Evolutionary conservation across 2,113 vertebrate genomes (phyloP).

Genomic region (Mesitornis unicolor): DNA sequence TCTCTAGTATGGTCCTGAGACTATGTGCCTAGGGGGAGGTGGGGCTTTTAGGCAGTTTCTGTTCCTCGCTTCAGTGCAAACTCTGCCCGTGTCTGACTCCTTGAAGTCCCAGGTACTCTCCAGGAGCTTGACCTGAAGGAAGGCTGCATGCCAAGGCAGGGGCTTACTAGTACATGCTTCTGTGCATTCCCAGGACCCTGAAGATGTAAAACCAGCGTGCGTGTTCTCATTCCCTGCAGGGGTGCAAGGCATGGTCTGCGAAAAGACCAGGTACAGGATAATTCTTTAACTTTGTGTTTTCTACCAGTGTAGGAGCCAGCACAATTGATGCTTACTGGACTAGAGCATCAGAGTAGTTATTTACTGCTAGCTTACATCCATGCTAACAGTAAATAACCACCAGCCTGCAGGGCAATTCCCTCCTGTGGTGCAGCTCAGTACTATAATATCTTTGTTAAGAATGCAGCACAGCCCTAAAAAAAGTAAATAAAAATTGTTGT

Average conservation of each 20-base stretch:
- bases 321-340: not conserved
- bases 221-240: not conserved
- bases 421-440: not conserved
- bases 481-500: not conserved
- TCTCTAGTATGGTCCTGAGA: not conserved
- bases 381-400: not conserved
- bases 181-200: not conserved
- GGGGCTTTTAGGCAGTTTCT: not conserved
- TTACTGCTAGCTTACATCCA: not conserved
- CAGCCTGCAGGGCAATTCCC: not conserved
- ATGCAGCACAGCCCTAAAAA: not conserved
- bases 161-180: not conserved
- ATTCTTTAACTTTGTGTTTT: not conserved
- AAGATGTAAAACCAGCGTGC: not conserved
- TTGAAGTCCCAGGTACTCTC: not conserved
- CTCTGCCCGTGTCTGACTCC: accelerated
- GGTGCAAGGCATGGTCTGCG: not conserved
- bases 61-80: not conserved
- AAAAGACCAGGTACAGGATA: not conserved
- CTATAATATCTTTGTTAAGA: not conserved
- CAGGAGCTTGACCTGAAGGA: not conserved
- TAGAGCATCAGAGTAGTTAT: not conserved
- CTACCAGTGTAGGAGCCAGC: not conserved
- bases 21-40: not conserved
- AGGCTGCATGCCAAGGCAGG: not conserved